Percentiles rank a stretch among this genome's conserved stretches.
Evolutionary conservation across 2,113 vertebrate species (phyloP).

Genomic region (Pelecanoides urinatrix): DNA sequence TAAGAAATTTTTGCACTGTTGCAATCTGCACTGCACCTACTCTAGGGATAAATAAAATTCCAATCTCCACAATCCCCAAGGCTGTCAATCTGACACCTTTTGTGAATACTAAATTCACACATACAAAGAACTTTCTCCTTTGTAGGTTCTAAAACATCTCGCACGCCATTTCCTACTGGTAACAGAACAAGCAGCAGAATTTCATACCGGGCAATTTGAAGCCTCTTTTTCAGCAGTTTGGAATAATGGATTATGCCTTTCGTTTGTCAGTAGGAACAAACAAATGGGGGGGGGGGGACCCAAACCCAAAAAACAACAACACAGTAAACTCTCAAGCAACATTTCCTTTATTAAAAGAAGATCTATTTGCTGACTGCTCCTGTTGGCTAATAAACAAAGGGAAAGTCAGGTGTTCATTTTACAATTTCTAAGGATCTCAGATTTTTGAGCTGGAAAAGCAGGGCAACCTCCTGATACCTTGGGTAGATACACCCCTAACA

Average conservation of each 20-base stretch:
- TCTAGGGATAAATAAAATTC: conserved; percentile 49
- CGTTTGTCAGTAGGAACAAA: conserved; percentile 41
- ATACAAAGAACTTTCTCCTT: conserved; percentile 62
- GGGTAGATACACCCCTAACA: conserved; percentile 17
- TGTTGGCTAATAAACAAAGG: conserved; percentile 13
- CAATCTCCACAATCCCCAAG: conserved; percentile 20
- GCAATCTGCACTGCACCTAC: conserved; percentile 34
- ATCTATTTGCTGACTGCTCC: not conserved
- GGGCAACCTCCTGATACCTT: conserved; percentile 15
- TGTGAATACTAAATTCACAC: conserved; percentile 58
- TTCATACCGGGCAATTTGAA: conserved; percentile 56
- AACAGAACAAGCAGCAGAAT: conserved; percentile 47
- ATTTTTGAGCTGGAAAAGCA: conserved; percentile 37
- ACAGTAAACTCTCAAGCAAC: not conserved
- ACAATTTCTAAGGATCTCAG: not conserved
- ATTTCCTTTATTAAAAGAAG: conserved; percentile 1
- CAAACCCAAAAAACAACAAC: not conserved
- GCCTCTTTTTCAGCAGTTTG: conserved; percentile 36
- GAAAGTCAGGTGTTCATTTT: not conserved
- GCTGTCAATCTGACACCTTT: conserved; percentile 59
- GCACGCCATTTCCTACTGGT: not conserved
- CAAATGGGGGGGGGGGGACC: not conserved
- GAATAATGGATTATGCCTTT: conserved; percentile 41
- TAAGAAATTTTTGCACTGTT: not conserved
- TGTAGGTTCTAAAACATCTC: conserved; percentile 46